Conservation (phyloP, 2,888 invertebrate species). For the Caenorhabditis japonica region DNA sequence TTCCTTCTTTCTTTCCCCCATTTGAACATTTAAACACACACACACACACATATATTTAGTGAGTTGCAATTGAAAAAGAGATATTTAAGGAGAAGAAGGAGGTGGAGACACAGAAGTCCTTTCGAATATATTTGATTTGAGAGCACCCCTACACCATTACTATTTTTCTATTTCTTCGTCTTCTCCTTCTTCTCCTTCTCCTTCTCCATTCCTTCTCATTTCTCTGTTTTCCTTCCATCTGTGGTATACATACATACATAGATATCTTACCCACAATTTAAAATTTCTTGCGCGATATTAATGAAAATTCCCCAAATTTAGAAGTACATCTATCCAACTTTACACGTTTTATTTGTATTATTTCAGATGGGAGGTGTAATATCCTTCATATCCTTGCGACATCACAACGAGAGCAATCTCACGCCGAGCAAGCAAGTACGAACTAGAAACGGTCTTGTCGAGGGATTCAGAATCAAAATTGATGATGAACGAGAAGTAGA, state of each 20-base stretch:
- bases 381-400: slow-evolving; percentile 61
- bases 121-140: slow-evolving; percentile 47
- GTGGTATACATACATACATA: no score
- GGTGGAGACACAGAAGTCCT: slow-evolving; percentile 30
- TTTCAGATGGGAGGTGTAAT: slow-evolving; percentile 66
- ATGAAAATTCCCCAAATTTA: no score
- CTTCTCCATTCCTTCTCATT: no score
- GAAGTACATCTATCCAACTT: no score
- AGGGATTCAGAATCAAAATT: slow-evolving; percentile 61
- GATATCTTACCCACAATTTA: no score
- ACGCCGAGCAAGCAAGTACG: slow-evolving; percentile 54
- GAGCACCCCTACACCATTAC: slow-evolving; percentile 33
- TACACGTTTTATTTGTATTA: background rate
- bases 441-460: slow-evolving; percentile 60
- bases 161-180: slow-evolving; percentile 19
- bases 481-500: slow-evolving; percentile 59
- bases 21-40: slow-evolving; percentile 43
- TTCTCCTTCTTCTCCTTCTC: slow-evolving; percentile 1
- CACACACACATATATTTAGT: no score
- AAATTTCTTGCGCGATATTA: no score
- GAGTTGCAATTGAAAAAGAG: slow-evolving; percentile 39
- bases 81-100: slow-evolving; percentile 20
- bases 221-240: slow-evolving; percentile 5
- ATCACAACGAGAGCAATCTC: slow-evolving; percentile 39
- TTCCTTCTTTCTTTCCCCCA: slow-evolving; percentile 12